phyloP scores from a whole-genome alignment of 2,888 invertebrate species.

The Trilocha varians region DNA sequence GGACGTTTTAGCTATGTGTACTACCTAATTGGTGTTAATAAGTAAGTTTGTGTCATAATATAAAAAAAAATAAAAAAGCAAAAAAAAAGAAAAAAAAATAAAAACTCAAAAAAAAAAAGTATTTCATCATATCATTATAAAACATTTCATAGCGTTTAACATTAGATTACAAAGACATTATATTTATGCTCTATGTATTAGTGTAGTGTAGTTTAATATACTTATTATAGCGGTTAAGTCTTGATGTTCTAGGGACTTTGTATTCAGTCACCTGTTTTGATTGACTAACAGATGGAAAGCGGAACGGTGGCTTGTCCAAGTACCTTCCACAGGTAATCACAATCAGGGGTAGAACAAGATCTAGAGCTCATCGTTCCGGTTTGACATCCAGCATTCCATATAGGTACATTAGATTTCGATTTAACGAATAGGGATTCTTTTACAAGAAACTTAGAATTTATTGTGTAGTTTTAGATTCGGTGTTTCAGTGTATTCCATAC shows the following conservation, averaged over 20 bases:
- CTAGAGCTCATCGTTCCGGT: background rate
- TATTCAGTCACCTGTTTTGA: background rate
- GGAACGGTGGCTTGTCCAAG: background rate
- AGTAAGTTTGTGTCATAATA: slow-evolving; percentile 16
- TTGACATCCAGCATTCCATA: too few species aligned
- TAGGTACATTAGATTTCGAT: too few species aligned
- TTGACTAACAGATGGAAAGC: background rate
- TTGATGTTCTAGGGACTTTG: slow-evolving; percentile 31
- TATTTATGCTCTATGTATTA: slow-evolving; percentile 50
- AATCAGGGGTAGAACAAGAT: background rate
- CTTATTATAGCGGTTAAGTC: slow-evolving; percentile 39
- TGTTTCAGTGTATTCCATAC: background rate
- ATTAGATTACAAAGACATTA: slow-evolving; percentile 53
- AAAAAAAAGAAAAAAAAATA: slow-evolving; percentile 9
- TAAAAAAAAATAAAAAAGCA: slow-evolving; percentile 28
- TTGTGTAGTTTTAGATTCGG: background rate
- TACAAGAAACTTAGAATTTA: background rate
- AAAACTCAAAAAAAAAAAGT: slow-evolving; percentile 15
- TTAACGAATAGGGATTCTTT: too few species aligned
- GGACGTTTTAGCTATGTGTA: slow-evolving; percentile 11
- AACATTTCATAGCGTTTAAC: slow-evolving; percentile 65
- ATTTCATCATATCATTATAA: slow-evolving; percentile 64
- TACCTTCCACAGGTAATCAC: background rate
- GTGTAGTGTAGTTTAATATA: slow-evolving; percentile 40
- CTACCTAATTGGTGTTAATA: slow-evolving; percentile 15